Conservation (phyloP, 1,140 invertebrate species). For the Bombus cullumanus region DNA sequence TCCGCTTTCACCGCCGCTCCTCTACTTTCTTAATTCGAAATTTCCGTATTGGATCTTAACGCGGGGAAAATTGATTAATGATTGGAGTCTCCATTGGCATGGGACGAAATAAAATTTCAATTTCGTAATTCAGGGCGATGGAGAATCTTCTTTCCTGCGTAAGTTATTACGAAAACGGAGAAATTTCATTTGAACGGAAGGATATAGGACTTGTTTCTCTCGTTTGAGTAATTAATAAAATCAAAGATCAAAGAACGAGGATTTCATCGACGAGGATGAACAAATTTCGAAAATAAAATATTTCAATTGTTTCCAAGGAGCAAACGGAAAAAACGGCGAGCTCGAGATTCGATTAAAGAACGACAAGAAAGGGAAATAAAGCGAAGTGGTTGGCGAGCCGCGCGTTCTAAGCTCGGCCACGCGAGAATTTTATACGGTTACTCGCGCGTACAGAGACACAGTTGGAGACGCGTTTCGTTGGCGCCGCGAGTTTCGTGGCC, state of each 20-base stretch:
- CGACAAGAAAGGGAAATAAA: background rate
- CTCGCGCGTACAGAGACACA: background rate
- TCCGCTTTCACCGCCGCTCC: background rate
- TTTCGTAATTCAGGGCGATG: too few relatives aligned
- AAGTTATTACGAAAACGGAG: too few relatives aligned
- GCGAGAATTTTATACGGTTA: constrained; percentile 33
- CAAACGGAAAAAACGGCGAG: background rate
- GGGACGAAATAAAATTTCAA: too few relatives aligned
- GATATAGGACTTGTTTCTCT: too few relatives aligned
- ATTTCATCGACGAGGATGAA: background rate
- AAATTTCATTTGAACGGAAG: too few relatives aligned
- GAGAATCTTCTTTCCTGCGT: too few relatives aligned
- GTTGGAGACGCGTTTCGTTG: background rate
- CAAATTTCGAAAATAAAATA: background rate
- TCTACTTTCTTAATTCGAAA: background rate
- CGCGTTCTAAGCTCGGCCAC: constrained; percentile 10
- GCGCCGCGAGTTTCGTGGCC: background rate
- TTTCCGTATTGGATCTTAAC: background rate
- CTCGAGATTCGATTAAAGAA: constrained; percentile 6
- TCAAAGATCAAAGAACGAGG: background rate
- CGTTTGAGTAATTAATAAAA: too few relatives aligned
- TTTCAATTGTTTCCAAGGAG: background rate
- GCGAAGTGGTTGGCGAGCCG: background rate
- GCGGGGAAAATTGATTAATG: background rate
- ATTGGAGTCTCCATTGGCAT: background rate